Base-by-base conservation (phyloP, 2,888 invertebrate species). In the Lepidochrysops patricia region DNA sequence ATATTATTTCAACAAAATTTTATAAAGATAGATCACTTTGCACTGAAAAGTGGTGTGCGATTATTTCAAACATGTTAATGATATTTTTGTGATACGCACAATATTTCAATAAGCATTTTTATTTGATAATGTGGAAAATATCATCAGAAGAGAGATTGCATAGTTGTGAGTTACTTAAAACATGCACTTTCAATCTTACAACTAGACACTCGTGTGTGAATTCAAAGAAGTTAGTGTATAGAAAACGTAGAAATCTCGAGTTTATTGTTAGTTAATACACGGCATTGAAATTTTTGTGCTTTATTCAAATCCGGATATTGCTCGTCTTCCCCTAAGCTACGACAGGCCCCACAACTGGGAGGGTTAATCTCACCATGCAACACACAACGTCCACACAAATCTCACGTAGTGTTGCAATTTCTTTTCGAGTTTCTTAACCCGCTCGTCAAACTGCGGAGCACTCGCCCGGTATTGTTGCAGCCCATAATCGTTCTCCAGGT, bases 381-480 rank as follows among this genome's bases (percentile, higher is more conserved):
- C 79, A 82, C 79, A 75, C 75, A 74, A 70, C 67, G 67, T 43
- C 62, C 72, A 73, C 73, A 68, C 72, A 68, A 49, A 63, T 71
- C 88, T 89, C 88, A 89, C 89, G 71, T 86, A 83, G 67, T 87
- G 86, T 67, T 86, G 85, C 65, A 89, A 68, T 62, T 86, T 80
- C 62, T 79, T 80, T 72, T 88, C 96, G 76, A 96, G 90, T 70
- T 94, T 93, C 91, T 94, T 94, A 64, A 96, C 95, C 64, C 96
- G 91, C 79, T 95, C 95, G 82, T 93, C 93, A 84, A 96, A 96
- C 76, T 94, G 92, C 5, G 95, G 94, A 13, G 96, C 96, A 61
- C 93, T 94, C 80, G 96, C 95, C 58, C 96, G 91, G 83, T 96
- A 97, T 73, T 96, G 91, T 83, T 94, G 95, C 73, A 96, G 91